Evolutionary conservation across 2,888 invertebrate genomes (phyloP).

Genomic region (Conops quadrifasciatus): DNA sequence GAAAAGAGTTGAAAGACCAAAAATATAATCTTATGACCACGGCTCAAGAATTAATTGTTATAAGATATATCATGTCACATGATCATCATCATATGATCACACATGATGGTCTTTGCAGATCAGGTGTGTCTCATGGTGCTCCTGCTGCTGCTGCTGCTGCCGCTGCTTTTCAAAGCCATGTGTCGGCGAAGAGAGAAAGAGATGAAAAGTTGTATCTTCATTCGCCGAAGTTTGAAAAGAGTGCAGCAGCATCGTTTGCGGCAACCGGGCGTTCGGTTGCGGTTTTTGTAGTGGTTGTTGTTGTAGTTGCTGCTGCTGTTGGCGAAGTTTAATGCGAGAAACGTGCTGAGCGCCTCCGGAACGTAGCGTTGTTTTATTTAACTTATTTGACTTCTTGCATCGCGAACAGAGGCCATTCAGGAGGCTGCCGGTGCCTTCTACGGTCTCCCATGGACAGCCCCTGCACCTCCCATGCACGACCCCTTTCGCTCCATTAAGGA

Average conservation of each 20-base stretch:
- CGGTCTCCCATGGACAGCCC: not conserved
- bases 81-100: too few species aligned
- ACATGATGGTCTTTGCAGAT: not conserved
- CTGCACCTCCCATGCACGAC: too few species aligned
- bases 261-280: constrained; percentile 14
- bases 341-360: constrained; percentile 47
- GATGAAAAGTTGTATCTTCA: constrained; percentile 28
- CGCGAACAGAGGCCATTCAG: not conserved
- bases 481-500: too few species aligned
- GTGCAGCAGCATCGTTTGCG: not conserved
- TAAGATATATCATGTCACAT: too few species aligned
- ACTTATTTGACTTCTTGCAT: constrained; percentile 1
- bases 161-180: too few species aligned
- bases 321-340: constrained; percentile 50
- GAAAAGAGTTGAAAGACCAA: too few species aligned
- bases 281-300: not conserved
- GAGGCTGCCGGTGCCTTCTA: not conserved
- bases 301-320: too few species aligned
- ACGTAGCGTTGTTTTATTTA: not conserved
- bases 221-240: constrained; percentile 45
- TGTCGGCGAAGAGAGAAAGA: constrained; percentile 5
- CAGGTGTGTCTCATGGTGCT: not conserved
- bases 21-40: too few species aligned
- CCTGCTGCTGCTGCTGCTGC: too few species aligned
- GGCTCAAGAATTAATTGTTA: too few species aligned